Evolutionary conservation across 2,113 vertebrate species (phyloP).

Genomic region (Tretioscincus oriximinensis): DNA sequence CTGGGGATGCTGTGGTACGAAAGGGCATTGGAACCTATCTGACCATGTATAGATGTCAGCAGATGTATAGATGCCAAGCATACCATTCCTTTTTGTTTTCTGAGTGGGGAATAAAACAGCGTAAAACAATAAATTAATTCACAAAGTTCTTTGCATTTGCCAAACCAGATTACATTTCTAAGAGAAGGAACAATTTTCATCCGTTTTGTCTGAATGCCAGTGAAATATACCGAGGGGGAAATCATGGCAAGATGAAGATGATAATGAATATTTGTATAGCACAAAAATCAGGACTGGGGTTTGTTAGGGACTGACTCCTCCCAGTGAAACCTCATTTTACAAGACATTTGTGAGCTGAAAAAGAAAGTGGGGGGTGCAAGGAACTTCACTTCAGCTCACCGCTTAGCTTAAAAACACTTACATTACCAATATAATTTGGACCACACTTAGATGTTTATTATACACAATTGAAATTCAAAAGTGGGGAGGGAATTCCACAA

Average conservation of each 20-base stretch:
- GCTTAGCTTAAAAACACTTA: constrained; percentile 68
- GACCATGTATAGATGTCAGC: no score
- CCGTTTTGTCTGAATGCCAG: constrained; percentile 56
- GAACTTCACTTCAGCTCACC: constrained; percentile 67
- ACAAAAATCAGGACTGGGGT: constrained; percentile 22
- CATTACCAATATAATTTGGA: constrained; percentile 74
- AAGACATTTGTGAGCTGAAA: constrained; percentile 63
- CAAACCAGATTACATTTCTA: constrained; percentile 56
- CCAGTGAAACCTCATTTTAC: constrained; percentile 59
- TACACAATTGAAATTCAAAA: constrained; percentile 66
- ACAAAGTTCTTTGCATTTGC: constrained; percentile 56
- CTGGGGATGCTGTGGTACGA: background rate
- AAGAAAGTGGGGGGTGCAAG: constrained; percentile 59
- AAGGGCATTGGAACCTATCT: background rate
- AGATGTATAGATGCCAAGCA: background rate
- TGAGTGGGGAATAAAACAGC: constrained; percentile 9
- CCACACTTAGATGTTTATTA: constrained; percentile 65
- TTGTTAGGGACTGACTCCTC: constrained; percentile 48
- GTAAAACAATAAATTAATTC: constrained; percentile 37
- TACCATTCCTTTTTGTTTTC: constrained; percentile 16
- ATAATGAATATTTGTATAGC: constrained; percentile 36
- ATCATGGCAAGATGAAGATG: constrained; percentile 20
- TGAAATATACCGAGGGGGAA: constrained; percentile 14
- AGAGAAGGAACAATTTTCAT: constrained; percentile 53
- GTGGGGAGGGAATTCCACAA: constrained; percentile 68